phyloP scores from a whole-genome alignment of 35 echinoderm and acorn worm species.

The Holothuria glaberrima region DNA sequence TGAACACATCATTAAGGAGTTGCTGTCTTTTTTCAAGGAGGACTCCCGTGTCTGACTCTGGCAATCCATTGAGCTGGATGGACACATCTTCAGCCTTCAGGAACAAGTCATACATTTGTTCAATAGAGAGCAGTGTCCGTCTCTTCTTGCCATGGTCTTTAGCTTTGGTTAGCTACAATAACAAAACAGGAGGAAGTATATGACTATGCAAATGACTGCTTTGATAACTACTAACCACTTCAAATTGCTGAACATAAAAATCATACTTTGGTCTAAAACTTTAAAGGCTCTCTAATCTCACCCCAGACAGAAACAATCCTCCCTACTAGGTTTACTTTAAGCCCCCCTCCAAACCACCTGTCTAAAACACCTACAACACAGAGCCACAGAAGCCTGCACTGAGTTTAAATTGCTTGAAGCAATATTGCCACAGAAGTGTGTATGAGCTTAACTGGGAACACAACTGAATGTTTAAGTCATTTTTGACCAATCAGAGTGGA shows the following conservation, averaged over 20 bases:
- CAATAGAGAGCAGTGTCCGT: conserved; percentile 74
- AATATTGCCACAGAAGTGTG: too few species aligned
- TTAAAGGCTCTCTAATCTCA: too few species aligned
- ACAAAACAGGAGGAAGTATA: not conserved
- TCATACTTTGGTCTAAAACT: too few species aligned
- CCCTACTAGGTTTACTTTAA: too few species aligned
- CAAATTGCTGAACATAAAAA: not conserved
- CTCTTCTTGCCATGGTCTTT: conserved; percentile 82
- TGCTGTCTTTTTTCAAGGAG: conserved; percentile 72
- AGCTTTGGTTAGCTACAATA: conserved; percentile 15
- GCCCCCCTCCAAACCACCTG: too few species aligned
- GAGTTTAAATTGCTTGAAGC: too few species aligned
- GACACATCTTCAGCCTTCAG: conserved; percentile 71
- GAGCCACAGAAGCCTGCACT: too few species aligned
- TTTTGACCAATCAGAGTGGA: too few species aligned
- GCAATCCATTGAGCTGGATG: conserved; percentile 67
- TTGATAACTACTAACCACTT: not conserved
- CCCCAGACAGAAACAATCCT: too few species aligned
- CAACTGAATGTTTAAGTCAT: too few species aligned
- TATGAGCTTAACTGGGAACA: too few species aligned
- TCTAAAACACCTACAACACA: too few species aligned
- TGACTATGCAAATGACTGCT: not conserved
- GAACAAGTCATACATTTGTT: conserved; percentile 64
- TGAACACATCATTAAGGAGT: conserved; percentile 56
- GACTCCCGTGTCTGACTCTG: conserved; percentile 77